Evolutionary conservation across 2,113 vertebrate species (phyloP).

Genomic region (Antidorcas marsupialis): DNA sequence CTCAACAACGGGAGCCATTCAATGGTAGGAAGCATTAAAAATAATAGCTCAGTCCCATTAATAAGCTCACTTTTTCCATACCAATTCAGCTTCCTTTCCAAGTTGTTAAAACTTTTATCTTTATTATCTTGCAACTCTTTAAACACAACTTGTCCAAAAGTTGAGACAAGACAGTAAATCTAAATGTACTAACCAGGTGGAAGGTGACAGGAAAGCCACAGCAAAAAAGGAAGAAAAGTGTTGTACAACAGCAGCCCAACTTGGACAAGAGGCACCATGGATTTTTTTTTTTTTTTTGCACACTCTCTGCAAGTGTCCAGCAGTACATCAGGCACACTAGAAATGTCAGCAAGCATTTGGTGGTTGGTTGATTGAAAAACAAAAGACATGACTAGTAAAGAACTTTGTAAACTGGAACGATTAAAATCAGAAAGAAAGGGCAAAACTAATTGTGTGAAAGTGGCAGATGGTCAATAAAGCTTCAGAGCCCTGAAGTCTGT

Average conservation of each 20-base stretch:
- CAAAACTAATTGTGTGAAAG: neutral
- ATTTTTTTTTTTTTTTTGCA: neutral
- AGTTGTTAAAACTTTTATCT: neutral
- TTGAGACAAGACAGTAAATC: neutral
- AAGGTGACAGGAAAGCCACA: neutral
- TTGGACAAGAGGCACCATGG: fast-evolving
- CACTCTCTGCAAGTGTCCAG: no score
- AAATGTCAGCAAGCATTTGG: neutral
- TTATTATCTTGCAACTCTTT: neutral
- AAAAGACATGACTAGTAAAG: conserved; percentile 20
- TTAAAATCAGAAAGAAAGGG: neutral
- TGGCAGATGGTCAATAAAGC: conserved; percentile 33
- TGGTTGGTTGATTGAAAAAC: neutral
- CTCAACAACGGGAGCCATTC: neutral
- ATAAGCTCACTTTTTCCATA: neutral
- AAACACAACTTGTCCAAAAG: neutral
- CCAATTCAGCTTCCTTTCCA: neutral
- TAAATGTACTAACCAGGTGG: neutral
- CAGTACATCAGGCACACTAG: neutral
- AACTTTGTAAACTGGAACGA: conserved; percentile 2
- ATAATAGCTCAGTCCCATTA: neutral
- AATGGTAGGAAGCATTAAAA: neutral
- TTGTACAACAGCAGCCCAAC: neutral
- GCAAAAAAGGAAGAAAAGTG: neutral
- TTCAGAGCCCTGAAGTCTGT: neutral